Evolutionary conservation across 2,888 invertebrate species (phyloP).

Genomic region (Notodonta dromedarius): DNA sequence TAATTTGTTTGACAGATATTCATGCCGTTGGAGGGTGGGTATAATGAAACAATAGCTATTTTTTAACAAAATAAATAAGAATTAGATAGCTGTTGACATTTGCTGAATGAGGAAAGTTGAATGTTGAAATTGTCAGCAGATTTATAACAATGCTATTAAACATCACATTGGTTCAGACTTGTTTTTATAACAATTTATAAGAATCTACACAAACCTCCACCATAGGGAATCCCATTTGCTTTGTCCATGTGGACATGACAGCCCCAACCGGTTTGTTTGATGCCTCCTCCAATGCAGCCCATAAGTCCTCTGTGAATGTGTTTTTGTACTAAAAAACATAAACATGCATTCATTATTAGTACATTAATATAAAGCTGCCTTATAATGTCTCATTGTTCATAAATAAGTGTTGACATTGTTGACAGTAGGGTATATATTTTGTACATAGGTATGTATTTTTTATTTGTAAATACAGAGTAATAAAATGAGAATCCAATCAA

Average conservation of each 20-base stretch:
- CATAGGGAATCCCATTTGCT: slow-evolving; percentile 97
- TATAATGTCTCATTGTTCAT: not conserved
- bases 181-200: not conserved
- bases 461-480: too few species aligned
- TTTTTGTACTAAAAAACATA: slow-evolving; percentile 89
- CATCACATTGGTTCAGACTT: not conserved
- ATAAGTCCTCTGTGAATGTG: slow-evolving; percentile 96
- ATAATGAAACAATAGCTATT: not conserved
- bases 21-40: not conserved
- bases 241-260: slow-evolving; percentile 99
- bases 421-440: too few species aligned
- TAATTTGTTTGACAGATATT: not conserved
- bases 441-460: too few species aligned
- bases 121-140: too few species aligned
- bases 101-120: not conserved
- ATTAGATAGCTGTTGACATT: not conserved
- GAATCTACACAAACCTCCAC: slow-evolving; percentile 72
- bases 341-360: slow-evolving; percentile 1
- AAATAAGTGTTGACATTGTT: not conserved
- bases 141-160: too few species aligned
- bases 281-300: slow-evolving; percentile 94
- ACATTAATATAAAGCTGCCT: not conserved
- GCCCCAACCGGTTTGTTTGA: slow-evolving; percentile 95
- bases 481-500: too few species aligned
- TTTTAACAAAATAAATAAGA: not conserved